phyloP scores from a whole-genome alignment of 2,113 vertebrate genomes.

The Megaceryle torquata region DNA sequence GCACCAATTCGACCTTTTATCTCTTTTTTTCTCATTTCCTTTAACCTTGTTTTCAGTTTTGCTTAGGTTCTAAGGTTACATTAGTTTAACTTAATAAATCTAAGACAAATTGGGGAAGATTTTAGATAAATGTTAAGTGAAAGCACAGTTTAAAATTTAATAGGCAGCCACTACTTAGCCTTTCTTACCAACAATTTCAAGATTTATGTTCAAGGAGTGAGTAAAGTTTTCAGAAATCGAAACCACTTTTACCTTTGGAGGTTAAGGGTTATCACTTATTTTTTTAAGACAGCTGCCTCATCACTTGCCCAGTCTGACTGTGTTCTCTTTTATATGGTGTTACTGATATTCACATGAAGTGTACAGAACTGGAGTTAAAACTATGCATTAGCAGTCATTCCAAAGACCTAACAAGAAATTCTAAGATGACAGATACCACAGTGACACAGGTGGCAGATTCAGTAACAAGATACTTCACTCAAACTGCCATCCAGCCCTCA shows the following conservation, averaged over 20 bases:
- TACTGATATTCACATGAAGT: background rate
- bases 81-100: background rate
- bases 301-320: background rate
- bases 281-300: conserved; percentile 1
- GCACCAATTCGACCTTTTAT: background rate
- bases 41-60: background rate
- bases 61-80: background rate
- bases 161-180: background rate
- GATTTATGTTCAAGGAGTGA: conserved; percentile 2
- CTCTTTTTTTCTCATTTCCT: background rate
- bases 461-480: background rate
- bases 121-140: background rate
- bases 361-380: background rate
- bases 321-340: background rate
- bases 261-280: background rate
- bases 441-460: background rate
- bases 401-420: background rate
- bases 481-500: background rate
- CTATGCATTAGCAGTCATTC: background rate
- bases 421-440: background rate
- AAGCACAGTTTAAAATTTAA: background rate
- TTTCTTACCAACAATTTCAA: conserved; percentile 1
- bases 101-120: background rate
- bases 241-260: background rate
- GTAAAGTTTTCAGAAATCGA: background rate